Conservation (phyloP, 2,797 vertebrate species). For the Phataginus tricuspis region DNA sequence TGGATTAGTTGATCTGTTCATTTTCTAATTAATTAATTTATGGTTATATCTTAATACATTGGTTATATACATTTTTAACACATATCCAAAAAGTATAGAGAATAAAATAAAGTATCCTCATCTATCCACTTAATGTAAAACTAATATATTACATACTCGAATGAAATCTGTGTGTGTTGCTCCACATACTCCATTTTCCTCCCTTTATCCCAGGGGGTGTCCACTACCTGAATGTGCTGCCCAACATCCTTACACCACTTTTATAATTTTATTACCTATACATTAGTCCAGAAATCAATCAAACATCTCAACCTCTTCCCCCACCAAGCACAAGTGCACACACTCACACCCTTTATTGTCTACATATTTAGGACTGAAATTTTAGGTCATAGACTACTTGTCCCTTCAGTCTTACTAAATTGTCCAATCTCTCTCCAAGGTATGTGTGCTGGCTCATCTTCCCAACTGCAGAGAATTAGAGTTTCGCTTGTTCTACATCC, state of each 20-base stretch:
- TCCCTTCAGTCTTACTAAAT: neutral
- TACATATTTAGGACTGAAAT: neutral
- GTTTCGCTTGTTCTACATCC: neutral
- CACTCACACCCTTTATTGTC: neutral
- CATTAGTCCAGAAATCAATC: neutral
- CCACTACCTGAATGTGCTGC: neutral
- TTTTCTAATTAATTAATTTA: constrained; percentile 22
- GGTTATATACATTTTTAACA: neutral
- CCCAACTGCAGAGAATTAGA: neutral
- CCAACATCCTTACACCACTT: neutral
- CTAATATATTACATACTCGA: neutral
- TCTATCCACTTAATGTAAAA: neutral
- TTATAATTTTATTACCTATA: neutral
- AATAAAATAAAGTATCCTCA: neutral
- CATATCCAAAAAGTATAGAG: neutral
- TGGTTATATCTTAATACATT: neutral
- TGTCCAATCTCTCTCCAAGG: neutral
- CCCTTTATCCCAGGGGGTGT: neutral
- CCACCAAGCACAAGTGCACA: neutral
- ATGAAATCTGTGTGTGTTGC: neutral
- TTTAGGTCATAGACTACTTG: neutral
- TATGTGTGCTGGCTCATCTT: neutral
- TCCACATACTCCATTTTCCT: neutral
- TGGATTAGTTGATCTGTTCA: neutral
- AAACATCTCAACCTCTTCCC: neutral